phyloP scores from a whole-genome alignment of 2,888 invertebrate species.

The Dynastes maya region DNA sequence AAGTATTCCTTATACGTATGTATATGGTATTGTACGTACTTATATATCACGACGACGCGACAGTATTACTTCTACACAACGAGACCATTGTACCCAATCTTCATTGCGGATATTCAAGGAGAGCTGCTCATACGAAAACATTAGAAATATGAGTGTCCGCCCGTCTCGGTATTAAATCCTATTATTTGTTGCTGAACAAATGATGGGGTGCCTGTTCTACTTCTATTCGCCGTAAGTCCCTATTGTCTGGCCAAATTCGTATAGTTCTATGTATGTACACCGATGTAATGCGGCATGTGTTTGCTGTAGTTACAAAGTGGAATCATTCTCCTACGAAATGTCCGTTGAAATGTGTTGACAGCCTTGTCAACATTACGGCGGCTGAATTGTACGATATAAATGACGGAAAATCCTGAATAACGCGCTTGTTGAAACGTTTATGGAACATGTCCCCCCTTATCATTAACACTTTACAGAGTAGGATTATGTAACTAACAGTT shows the following conservation, averaged over 20 bases:
- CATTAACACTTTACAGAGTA: not conserved
- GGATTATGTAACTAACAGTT: not conserved
- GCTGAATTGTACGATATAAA: constrained; percentile 14
- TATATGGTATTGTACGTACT: not conserved
- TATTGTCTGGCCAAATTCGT: constrained; percentile 23
- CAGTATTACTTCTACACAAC: not conserved
- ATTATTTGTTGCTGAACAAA: constrained; percentile 39
- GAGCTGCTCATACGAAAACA: constrained; percentile 27
- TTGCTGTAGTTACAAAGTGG: constrained; percentile 9
- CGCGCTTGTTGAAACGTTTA: not conserved
- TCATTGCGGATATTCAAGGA: constrained; percentile 25
- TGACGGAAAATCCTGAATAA: constrained; percentile 6
- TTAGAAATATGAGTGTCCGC: constrained; percentile 34
- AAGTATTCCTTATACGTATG: constrained; percentile 6
- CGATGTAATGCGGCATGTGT: not conserved
- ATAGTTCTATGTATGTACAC: not conserved
- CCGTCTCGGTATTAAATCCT: constrained; percentile 29
- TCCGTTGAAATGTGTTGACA: constrained; percentile 16
- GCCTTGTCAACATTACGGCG: not conserved
- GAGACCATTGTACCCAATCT: constrained; percentile 5
- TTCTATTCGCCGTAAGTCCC: constrained; percentile 15
- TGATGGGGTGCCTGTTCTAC: constrained; percentile 5
- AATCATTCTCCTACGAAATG: constrained; percentile 14
- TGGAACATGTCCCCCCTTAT: not conserved
- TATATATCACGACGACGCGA: constrained; percentile 2